phyloP scores from a whole-genome alignment of 2,888 invertebrate species.

The Oegoconia quadripuncta region DNA sequence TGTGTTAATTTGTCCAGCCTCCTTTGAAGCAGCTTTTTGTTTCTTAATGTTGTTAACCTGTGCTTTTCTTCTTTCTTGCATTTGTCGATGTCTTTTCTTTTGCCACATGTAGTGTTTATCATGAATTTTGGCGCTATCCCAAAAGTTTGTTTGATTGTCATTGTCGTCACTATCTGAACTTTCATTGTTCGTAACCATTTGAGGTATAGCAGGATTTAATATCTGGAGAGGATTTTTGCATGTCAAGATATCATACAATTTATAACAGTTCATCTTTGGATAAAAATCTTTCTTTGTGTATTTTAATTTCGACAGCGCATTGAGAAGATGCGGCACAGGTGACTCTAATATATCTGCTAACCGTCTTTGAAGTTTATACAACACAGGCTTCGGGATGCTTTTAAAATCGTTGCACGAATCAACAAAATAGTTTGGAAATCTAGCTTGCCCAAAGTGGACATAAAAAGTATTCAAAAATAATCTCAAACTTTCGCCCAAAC shows the following conservation, averaged over 20 bases:
- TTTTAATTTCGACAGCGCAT: slow-evolving; percentile 83
- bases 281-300: slow-evolving; percentile 81
- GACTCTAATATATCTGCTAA: slow-evolving; percentile 84
- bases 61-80: slow-evolving; percentile 54
- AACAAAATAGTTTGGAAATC: slow-evolving; percentile 86
- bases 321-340: slow-evolving; percentile 84
- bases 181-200: slow-evolving; percentile 31
- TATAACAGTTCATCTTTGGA: slow-evolving; percentile 80
- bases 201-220: slow-evolving; percentile 63
- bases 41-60: slow-evolving; percentile 45
- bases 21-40: slow-evolving; percentile 45
- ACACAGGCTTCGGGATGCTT: slow-evolving; percentile 81
- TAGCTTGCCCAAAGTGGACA: slow-evolving; percentile 78
- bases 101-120: slow-evolving; percentile 75
- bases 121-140: slow-evolving; percentile 70
- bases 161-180: slow-evolving; percentile 66
- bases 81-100: slow-evolving; percentile 56
- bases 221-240: slow-evolving; percentile 73
- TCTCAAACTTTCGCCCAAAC: slow-evolving; percentile 83
- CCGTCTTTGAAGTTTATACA: slow-evolving; percentile 82
- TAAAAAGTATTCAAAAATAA: slow-evolving; percentile 82
- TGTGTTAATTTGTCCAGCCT: slow-evolving; percentile 73
- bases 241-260: slow-evolving; percentile 79
- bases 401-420: slow-evolving; percentile 85
- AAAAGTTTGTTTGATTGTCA: slow-evolving; percentile 50